phyloP scores from a whole-genome alignment of 2,888 invertebrate species.

The Elmis aenea region DNA sequence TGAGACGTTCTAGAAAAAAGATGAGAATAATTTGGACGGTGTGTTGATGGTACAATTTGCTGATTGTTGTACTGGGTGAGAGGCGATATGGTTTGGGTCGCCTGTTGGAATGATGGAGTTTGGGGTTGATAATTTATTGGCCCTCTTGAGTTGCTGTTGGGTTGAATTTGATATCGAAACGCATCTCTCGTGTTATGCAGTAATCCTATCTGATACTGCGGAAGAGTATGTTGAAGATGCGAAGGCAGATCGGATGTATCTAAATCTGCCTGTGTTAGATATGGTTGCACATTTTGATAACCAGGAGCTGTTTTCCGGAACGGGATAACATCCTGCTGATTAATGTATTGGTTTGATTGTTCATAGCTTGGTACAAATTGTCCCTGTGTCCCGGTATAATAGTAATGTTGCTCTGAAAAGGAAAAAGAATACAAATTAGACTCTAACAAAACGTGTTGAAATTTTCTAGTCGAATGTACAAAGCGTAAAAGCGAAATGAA shows the following conservation, averaged over 20 bases:
- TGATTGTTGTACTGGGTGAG: slow-evolving; percentile 8
- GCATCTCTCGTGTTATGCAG: slow-evolving; percentile 47
- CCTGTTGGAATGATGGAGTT: background rate
- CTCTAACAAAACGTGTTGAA: too few relatives aligned
- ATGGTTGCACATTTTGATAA: slow-evolving; percentile 31
- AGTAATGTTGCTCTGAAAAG: slow-evolving; percentile 45
- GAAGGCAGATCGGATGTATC: slow-evolving; percentile 44
- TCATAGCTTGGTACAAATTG: slow-evolving; percentile 38
- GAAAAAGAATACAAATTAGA: too few relatives aligned
- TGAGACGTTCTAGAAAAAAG: slow-evolving; percentile 54
- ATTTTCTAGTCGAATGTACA: too few relatives aligned
- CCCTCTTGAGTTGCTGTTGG: slow-evolving; percentile 20
- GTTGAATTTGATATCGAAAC: slow-evolving; percentile 50
- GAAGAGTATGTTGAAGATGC: slow-evolving; percentile 43
- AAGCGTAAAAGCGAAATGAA: too few relatives aligned
- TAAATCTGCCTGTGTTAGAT: slow-evolving; percentile 37
- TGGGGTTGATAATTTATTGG: slow-evolving; percentile 6
- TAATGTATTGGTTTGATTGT: slow-evolving; percentile 31
- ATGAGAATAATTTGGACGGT: slow-evolving; percentile 50
- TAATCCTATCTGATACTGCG: slow-evolving; percentile 38
- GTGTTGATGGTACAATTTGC: slow-evolving; percentile 14
- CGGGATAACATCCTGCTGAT: slow-evolving; percentile 30
- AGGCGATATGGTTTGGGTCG: slow-evolving; percentile 1
- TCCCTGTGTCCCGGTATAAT: slow-evolving; percentile 36
- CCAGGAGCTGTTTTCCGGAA: slow-evolving; percentile 34